Evolutionary conservation across 2,888 invertebrate species (phyloP), one percentile per base, ranked within the genome.

Genomic region (Caenorhabditis sinica): DNA sequence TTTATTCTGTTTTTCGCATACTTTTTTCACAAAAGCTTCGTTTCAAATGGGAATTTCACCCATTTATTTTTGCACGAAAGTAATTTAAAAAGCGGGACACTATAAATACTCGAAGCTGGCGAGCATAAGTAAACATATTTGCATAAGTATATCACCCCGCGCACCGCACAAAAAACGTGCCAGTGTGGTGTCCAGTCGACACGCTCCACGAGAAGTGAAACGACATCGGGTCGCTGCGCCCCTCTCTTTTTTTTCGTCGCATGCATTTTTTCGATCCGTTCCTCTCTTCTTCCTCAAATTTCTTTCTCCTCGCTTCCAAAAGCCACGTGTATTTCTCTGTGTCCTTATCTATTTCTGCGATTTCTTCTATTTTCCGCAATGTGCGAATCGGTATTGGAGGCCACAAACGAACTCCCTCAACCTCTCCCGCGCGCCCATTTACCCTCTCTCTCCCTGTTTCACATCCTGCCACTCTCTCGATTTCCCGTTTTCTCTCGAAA

Each of bases 351-450:
- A 15, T 23, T 69, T 40, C 30, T 56, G 25, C 69, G 40, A 56
- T 69, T 69, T 40, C 56, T 69, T 33, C 23, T 6, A 15, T 33
- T 49, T 40, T 40, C 40, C 79, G 61, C 43, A 49, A 33, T 60
- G 45, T 60, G 51, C 11, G 40, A 40, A 30, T 71, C 58, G 65
- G 65, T 66, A 30, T 51, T 56, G 53, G 33, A 58, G 66, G 23
- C 71, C 56, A 56, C 49, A 61, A 51, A 68, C 61, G 61, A 61
- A 66, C 79, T 61, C 49, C 71, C 51, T 43, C 60, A 49, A 49
- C 73, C 65, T 56, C 82, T 56, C 28, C 53, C 72, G 65, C 66
- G 69, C 82, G 61, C 71, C 69, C 75, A 33, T 69, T 82, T 63
- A 72, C 76, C 63, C 76, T 82, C 66, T 63, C n/a, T n/a, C 51